A percentile compares a stretch with the other conserved stretches of the same genome.
phyloP scores from a whole-genome alignment of 2,888 invertebrate species.

The Calephelis perditalis region DNA sequence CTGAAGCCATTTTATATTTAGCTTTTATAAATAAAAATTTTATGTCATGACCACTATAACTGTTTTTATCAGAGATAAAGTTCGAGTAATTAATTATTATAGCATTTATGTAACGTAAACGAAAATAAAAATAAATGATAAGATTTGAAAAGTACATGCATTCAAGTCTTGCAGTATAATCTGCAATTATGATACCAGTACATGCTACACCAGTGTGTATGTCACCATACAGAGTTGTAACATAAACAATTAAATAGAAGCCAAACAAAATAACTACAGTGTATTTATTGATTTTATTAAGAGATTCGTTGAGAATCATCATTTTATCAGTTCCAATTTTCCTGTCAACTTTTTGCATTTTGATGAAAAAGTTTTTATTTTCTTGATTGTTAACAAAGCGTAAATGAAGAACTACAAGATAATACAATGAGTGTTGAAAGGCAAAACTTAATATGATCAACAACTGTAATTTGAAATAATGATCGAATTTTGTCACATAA shows the following conservation, averaged over 20 bases:
- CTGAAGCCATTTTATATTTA: conserved; percentile 37
- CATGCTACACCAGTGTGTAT: no score
- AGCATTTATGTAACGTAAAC: conserved; percentile 45
- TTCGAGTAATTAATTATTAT: conserved; percentile 45
- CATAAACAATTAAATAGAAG: no score
- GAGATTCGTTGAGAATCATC: conserved; percentile 38
- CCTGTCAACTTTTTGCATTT: conserved; percentile 50
- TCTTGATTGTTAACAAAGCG: conserved; percentile 43
- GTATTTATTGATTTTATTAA: conserved; percentile 31
- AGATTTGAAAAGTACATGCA: conserved; percentile 41
- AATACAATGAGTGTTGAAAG: conserved; percentile 44
- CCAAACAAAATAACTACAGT: conserved; percentile 25
- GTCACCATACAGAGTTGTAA: no score
- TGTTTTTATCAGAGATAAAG: conserved; percentile 11
- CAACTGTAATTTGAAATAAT: conserved; percentile 28
- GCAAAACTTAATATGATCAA: conserved; percentile 33
- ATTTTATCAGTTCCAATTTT: conserved; percentile 39
- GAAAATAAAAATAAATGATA: conserved; percentile 41
- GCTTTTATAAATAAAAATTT: conserved; percentile 32
- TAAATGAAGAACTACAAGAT: conserved; percentile 42
- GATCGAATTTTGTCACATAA: conserved; percentile 8
- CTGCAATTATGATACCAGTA: conserved; percentile 28
- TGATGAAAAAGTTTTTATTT: conserved; percentile 43
- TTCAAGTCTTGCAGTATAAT: conserved; percentile 41
- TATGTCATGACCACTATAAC: conserved; percentile 17